Evolutionary conservation across 2,797 vertebrate species (phyloP).

Genomic region (Microchirus variegatus): DNA sequence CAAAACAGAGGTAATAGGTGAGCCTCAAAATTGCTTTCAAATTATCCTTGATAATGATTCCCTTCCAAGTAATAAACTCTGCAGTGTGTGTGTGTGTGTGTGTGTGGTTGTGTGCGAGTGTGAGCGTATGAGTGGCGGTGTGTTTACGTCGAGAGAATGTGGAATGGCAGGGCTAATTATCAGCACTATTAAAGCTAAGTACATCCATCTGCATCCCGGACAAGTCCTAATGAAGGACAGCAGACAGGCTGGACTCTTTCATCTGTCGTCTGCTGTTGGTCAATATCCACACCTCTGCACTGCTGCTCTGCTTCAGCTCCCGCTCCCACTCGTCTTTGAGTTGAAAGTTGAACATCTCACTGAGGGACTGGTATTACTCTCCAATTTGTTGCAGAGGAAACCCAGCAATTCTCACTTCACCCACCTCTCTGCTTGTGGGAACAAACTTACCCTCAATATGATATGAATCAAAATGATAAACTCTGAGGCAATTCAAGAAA

Average conservation of each 20-base stretch:
- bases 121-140: conserved; percentile 67
- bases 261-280: conserved; percentile 77
- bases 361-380: conserved; percentile 7
- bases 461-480: conserved; percentile 9
- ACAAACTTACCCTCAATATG: background rate
- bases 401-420: background rate
- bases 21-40: conserved; percentile 86
- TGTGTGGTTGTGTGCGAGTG: conserved; percentile 20
- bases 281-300: conserved; percentile 60
- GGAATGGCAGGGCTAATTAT: conserved; percentile 83
- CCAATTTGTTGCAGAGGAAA: conserved; percentile 20
- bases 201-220: conserved; percentile 82
- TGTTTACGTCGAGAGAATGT: conserved; percentile 79
- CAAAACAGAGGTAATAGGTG: conserved; percentile 87
- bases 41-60: conserved; percentile 84
- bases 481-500: background rate
- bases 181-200: conserved; percentile 85
- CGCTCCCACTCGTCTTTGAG: conserved; percentile 15
- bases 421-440: conserved; percentile 7
- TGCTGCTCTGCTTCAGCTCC: conserved; percentile 30
- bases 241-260: conserved; percentile 77
- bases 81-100: conserved; percentile 31
- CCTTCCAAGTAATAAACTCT: conserved; percentile 80
- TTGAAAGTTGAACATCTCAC: conserved; percentile 31
- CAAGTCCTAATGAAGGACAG: conserved; percentile 80